Evolutionary conservation across 2,888 invertebrate species (phyloP), one percentile per base, ranked within the genome.

Genomic region (Epirrhoe alternata): DNA sequence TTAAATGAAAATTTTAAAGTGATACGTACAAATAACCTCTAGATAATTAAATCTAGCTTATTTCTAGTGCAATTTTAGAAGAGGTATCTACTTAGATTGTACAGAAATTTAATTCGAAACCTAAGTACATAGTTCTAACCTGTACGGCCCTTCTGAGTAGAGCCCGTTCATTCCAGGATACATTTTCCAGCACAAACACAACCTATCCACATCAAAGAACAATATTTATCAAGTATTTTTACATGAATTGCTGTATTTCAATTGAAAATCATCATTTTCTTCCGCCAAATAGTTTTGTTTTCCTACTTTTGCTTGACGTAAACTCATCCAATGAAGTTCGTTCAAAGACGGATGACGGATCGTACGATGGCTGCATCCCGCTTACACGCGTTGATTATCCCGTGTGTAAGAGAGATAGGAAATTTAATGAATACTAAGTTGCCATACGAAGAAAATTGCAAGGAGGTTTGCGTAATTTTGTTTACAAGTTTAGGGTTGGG

Each of bases 121-220:
- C 57, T 64, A 66, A 69, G 45, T 61, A 47, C 42, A 65, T 14
- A 58, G 54, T 77, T 84, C 88, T 90, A 90, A 93, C 93, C 93
- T 93, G 92, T 90, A 90, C 45, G 85, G 83, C 47, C 80, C 71
- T 69, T 92, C 92, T 0, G 88, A 87, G 73, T 90, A 92, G n/a
- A 92, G 80, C 68, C 92, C 90, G 73, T 92, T 91, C 81, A 91
- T 86, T 24, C 85, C 82, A 60, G 87, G 84, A 80, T 89, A 91
- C 92, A 93, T 93, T 80, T 79, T 87, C 53, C 55, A 64, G 64
- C 64, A 74, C 76, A 71, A 67, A 33, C 56, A 74, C 62, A 73
- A 75, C 68, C 71, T 72, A 73, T 75, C 71, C 76, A 69, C 77
- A 80, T 77, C 76, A 63, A 54, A 14, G 42, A 61, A 50, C 73